Base-by-base conservation (phyloP, 2,888 invertebrate genomes). In the Xestia xanthographa region DNA sequence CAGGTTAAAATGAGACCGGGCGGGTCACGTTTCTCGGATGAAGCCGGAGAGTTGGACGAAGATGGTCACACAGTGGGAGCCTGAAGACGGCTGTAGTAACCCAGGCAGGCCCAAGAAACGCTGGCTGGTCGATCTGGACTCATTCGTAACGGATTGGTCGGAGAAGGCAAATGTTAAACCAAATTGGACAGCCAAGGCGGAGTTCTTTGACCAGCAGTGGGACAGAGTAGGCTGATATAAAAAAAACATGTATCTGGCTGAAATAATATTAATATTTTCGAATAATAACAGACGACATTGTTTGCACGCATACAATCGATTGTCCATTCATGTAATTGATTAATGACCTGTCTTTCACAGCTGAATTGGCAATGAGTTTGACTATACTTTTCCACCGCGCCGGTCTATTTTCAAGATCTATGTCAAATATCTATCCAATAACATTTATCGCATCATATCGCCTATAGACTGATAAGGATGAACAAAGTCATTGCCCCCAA, bases 401-500 rank as follows among this genome's bases (percentile, higher is more conserved):
- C 12, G 3, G 0, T n/a, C 8, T 50, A 22, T 6, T 53, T 66
- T 58, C 34, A 80, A 66, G 58, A 79, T 60, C 43, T 53, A 73
- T 53, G 34, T 29, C 50, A 62, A 50, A 29, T 60, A 2, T 43
- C 20, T 14, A 56, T 43, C 6, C n/a, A 77, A 70, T 45, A 26
- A 48, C 14, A 20, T 22, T n/a, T n/a, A 50, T 12, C 56, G 45
- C 22, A 8, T 48, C 62, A 62, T 62, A 66, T 66, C 53, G 20
- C 14, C 5, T 53, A 72, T 41, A 43, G 8, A 26, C 5, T 29
- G 66, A 75, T 67, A 79, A 41, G 56, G 22, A 22, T 43, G 8
- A 43, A 34, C 14, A 67, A 8, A 41, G 79, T 76, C 77, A 41
- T 66, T 80, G 65, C 22, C 68, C 77, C 56, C 41, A 8, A 45